Percentiles rank a stretch among this genome's conserved stretches.
Evolutionary conservation across 2,888 invertebrate species (phyloP).

Genomic region (Lycaena phlaeas): DNA sequence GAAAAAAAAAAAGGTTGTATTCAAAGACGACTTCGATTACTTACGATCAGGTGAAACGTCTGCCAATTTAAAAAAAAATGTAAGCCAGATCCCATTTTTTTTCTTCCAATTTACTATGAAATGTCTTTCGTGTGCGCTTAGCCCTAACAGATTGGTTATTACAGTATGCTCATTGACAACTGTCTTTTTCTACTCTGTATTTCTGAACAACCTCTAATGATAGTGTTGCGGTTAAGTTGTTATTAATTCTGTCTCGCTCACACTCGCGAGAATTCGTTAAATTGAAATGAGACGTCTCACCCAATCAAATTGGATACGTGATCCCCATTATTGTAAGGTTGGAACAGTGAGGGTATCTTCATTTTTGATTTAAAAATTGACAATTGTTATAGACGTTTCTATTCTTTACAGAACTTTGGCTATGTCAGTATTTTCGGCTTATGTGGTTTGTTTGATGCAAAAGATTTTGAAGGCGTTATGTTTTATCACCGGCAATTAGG

Average conservation of each 20-base stretch:
- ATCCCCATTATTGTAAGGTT: slow-evolving; percentile 59
- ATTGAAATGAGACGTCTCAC: slow-evolving; percentile 52
- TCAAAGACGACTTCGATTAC: too few species aligned
- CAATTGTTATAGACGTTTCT: slow-evolving; percentile 14
- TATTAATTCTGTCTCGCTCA: slow-evolving; percentile 58
- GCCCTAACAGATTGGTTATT: slow-evolving; percentile 15
- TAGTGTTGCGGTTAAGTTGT: slow-evolving; percentile 62
- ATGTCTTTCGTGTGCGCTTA: not conserved
- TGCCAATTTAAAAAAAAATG: too few species aligned
- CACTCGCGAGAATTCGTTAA: slow-evolving; percentile 34
- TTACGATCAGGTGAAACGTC: too few species aligned
- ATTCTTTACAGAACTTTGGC: not conserved
- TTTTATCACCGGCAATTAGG: too few species aligned
- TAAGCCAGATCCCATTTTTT: too few species aligned
- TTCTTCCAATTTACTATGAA: not conserved
- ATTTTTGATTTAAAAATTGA: slow-evolving; percentile 10
- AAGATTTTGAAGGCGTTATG: too few species aligned
- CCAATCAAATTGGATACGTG: slow-evolving; percentile 56
- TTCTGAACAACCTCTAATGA: slow-evolving; percentile 55
- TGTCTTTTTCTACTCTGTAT: slow-evolving; percentile 21
- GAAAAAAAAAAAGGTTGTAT: too few species aligned
- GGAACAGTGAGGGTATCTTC: not conserved
- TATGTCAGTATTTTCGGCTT: not conserved
- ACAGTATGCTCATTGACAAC: slow-evolving; percentile 20
- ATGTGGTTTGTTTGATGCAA: too few species aligned